These are phyloP conservation scores for Telenomus remus DNA, from an alignment of 1,140 invertebrate species.

Conservation along the genomic window DNA sequence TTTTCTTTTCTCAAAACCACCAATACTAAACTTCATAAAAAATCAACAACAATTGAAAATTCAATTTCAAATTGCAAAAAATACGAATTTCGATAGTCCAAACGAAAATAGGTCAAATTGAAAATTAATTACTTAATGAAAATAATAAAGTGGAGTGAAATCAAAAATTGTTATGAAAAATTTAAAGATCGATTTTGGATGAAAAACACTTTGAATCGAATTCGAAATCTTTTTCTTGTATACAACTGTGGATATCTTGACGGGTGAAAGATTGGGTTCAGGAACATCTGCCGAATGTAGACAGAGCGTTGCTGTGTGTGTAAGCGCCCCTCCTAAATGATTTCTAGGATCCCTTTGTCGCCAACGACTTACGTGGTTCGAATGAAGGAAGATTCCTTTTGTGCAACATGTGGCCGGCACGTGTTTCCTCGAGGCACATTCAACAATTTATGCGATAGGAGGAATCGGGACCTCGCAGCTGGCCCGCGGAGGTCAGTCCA, in stretches of 20 bases:
- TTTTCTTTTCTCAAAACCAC: no score
- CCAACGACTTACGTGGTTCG: conserved; percentile 61
- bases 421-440: conserved; percentile 67
- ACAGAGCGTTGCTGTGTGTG: neutral
- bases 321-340: conserved; percentile 28
- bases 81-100: no score
- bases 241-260: conserved; percentile 16
- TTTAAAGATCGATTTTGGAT: no score
- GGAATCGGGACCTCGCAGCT: conserved; percentile 62
- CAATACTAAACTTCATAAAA: no score
- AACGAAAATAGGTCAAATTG: no score
- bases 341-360: conserved; percentile 64
- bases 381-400: conserved; percentile 70
- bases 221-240: no score
- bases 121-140: no score
- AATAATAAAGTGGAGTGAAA: no score
- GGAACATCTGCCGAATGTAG: conserved; percentile 63
- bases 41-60: no score
- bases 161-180: no score
- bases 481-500: conserved; percentile 63
- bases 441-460: conserved; percentile 65
- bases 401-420: conserved; percentile 75
- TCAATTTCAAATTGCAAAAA: no score
- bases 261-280: conserved; percentile 41
- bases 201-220: no score